Base-by-base conservation (phyloP, 2,888 invertebrate species). In the Hirtodrosophila duncani region DNA sequence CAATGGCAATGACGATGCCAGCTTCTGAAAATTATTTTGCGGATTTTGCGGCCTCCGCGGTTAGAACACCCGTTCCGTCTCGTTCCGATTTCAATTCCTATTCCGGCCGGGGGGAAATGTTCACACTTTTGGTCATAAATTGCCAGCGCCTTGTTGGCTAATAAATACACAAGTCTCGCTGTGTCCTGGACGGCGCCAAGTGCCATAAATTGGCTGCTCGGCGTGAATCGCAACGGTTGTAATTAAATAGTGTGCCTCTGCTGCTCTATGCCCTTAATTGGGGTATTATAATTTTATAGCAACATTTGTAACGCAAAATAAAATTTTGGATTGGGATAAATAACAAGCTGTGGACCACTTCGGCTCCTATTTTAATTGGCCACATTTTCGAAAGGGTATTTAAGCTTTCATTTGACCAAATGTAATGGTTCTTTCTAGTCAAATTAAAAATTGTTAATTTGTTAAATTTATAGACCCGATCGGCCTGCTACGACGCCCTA, bases 1-100 rank as follows among this genome's bases (percentile, higher is more conserved):
- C n/a, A n/a, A n/a, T n/a, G n/a, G n/a, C n/a, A n/a, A n/a, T n/a
- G n/a, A n/a, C n/a, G n/a, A 18, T 20, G 58, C 48, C 71, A 61
- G 67, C 49, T 58, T 70, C 70, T 75, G 65, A 65, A n/a, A 81
- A 81, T 77, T 65, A 77, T 77, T 78, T 48, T 67, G 63, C 61
- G 75, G 79, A 67, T 63, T 78, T 61, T 74, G 78, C 38, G 78
- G 79, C 79, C 50, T 45, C 46, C 24, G 42, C 34, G 78, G 69
- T 50, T 29, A 20, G 20, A 11, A 4, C 33, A 7, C 10, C 3
- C 27, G 18, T 20, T n/a, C n/a, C n/a, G n/a, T n/a, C n/a, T n/a
- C n/a, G n/a, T n/a, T n/a, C n/a, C n/a, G n/a, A n/a, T n/a, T n/a
- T n/a, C n/a, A 20, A 20, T 20, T 20, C 7, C 7, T 7, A 20